Conservation (phyloP, 2,888 invertebrate species). For the Drosophila atripex region DNA sequence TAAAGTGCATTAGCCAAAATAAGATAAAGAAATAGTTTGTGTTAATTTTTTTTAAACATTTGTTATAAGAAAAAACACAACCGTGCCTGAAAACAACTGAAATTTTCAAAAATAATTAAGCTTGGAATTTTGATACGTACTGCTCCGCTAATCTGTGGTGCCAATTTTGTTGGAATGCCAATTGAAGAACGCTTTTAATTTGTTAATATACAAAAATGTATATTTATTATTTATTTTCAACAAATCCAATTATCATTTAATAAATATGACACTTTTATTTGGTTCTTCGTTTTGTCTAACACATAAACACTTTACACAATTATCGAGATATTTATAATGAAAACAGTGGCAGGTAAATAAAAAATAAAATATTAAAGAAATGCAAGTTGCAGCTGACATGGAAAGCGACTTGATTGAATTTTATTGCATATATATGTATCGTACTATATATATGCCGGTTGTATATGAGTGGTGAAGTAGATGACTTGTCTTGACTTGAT, state of each 20-base stretch:
- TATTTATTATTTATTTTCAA: slow-evolving; percentile 55
- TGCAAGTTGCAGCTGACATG: slow-evolving; percentile 43
- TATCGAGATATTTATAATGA: slow-evolving; percentile 33
- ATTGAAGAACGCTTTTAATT: slow-evolving; percentile 25
- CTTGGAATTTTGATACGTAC: slow-evolving; percentile 54
- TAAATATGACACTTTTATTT: slow-evolving; percentile 62
- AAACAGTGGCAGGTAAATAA: slow-evolving; percentile 26
- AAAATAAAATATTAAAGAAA: slow-evolving; percentile 19
- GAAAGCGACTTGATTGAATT: slow-evolving; percentile 33
- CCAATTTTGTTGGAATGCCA: slow-evolving; percentile 50
- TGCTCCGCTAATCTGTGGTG: slow-evolving; percentile 63
- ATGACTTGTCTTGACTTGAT: slow-evolving; percentile 55
- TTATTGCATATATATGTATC: slow-evolving; percentile 4
- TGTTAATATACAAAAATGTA: slow-evolving; percentile 53
- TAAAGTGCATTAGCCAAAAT: slow-evolving; percentile 36
- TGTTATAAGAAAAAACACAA: slow-evolving; percentile 45
- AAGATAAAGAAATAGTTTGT: background rate
- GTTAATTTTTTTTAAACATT: slow-evolving; percentile 4
- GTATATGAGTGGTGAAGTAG: slow-evolving; percentile 42
- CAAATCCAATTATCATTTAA: slow-evolving; percentile 56
- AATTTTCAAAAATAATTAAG: slow-evolving; percentile 42
- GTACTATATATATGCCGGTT: slow-evolving; percentile 19
- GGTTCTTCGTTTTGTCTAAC: slow-evolving; percentile 32
- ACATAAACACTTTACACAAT: slow-evolving; percentile 55
- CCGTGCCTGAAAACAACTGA: slow-evolving; percentile 42